These are phyloP conservation scores for Artemia sinica DNA, from an alignment of 2,888 invertebrate genomes.

Conservation along the genomic window DNA sequence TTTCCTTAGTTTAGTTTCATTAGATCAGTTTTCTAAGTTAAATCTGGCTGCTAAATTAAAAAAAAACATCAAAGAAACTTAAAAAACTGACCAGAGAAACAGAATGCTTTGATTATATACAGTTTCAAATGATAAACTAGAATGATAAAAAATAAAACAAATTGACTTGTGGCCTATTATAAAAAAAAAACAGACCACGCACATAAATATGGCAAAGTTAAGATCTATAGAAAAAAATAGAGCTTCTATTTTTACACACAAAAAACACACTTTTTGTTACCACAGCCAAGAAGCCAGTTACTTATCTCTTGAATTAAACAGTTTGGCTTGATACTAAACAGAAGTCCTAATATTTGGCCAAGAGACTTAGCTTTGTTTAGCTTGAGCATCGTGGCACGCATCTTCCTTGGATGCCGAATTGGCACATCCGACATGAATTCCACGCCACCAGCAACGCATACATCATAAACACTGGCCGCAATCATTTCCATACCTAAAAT, in stretches of 20 bases:
- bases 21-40: no score
- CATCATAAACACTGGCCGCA: slow-evolving; percentile 73
- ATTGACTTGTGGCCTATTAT: no score
- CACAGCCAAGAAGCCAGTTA: slow-evolving; percentile 15
- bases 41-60: no score
- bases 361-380: slow-evolving; percentile 84
- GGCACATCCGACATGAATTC: slow-evolving; percentile 99
- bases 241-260: not conserved
- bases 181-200: no score
- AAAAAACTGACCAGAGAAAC: no score
- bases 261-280: slow-evolving; percentile 2
- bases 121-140: no score
- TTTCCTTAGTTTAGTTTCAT: no score
- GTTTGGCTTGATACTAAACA: slow-evolving; percentile 52
- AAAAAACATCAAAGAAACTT: no score
- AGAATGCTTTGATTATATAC: no score
- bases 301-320: slow-evolving; percentile 60
- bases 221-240: no score
- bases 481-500: slow-evolving; percentile 63
- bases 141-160: no score
- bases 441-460: slow-evolving; percentile 87
- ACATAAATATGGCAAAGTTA: no score
- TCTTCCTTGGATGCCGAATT: slow-evolving; percentile 78
- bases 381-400: slow-evolving; percentile 64
- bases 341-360: slow-evolving; percentile 52